phyloP scores from a whole-genome alignment of 2,797 vertebrate species.

The Anabas testudineus region DNA sequence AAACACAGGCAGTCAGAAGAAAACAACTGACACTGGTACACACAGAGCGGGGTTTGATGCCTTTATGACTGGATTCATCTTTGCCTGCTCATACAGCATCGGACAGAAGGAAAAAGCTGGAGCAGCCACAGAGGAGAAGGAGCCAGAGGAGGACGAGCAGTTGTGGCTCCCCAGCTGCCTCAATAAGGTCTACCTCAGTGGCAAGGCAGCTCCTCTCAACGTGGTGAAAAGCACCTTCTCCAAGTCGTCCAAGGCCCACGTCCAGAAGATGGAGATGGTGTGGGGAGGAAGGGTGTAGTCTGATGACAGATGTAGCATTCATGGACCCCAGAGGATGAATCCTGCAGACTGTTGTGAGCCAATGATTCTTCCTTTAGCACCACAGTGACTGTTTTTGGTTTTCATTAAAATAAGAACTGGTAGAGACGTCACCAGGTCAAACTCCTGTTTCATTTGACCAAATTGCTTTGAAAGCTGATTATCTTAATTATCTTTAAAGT shows the following conservation, averaged over 20 bases:
- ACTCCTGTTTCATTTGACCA: too few species aligned
- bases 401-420: background rate
- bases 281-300: constrained; percentile 76
- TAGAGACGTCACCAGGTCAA: too few species aligned
- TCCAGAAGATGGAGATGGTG: constrained; percentile 91
- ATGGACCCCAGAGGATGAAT: background rate
- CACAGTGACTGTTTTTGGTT: background rate
- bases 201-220: constrained; percentile 92
- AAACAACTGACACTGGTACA: constrained; percentile 83
- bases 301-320: background rate
- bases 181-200: constrained; percentile 96
- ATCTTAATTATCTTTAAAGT: background rate
- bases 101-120: constrained; percentile 49
- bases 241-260: constrained; percentile 92
- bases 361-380: background rate
- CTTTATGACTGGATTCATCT: constrained; percentile 97
- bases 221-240: constrained; percentile 94
- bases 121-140: constrained; percentile 18
- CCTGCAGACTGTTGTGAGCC: background rate
- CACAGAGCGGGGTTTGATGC: constrained; percentile 97
- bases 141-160: constrained; percentile 41
- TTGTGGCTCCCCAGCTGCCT: constrained; percentile 86
- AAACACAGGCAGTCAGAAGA: constrained; percentile 34
- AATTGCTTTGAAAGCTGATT: background rate
- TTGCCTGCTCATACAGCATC: constrained; percentile 86